Percentiles rank a stretch among this genome's conserved stretches.
Evolutionary conservation across 2,797 vertebrate genomes (phyloP).

Genomic region (Etheostoma nigrum): DNA sequence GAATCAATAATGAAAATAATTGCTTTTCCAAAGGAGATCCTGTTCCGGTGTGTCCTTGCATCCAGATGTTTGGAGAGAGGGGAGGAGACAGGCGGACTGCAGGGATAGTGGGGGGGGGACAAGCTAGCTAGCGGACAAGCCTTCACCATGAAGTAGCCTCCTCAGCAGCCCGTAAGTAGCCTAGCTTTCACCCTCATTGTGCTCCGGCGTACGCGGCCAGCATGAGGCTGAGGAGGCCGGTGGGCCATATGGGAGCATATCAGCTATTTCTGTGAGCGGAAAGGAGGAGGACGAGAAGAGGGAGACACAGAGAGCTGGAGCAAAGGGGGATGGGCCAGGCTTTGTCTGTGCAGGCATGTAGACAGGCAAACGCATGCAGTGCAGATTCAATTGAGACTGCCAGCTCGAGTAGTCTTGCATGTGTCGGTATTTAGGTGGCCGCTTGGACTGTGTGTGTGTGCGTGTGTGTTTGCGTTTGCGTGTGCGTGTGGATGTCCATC

Average conservation of each 20-base stretch:
- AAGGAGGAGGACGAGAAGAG: conserved; percentile 12
- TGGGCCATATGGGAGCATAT: conserved; percentile 69
- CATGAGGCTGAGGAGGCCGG: conserved; percentile 4
- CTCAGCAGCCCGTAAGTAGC: conserved; percentile 72
- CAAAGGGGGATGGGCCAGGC: conserved; percentile 68
- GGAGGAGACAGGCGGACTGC: conserved; percentile 16
- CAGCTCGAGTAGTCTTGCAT: conserved; percentile 12
- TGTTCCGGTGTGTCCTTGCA: background rate
- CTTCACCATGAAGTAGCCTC: conserved; percentile 57
- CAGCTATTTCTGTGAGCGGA: conserved; percentile 41
- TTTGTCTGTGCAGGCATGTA: conserved; percentile 59
- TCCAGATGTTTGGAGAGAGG: conserved; percentile 48
- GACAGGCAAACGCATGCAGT: conserved; percentile 29
- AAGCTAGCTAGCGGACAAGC: conserved; percentile 48
- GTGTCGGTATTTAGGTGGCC: conserved; percentile 27
- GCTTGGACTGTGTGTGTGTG: conserved; percentile 8
- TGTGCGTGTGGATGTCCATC: background rate
- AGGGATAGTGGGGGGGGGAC: conserved; percentile 7
- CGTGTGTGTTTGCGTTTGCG: background rate
- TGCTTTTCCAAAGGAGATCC: background rate
- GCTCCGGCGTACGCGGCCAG: background rate
- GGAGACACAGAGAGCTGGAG: conserved; percentile 21
- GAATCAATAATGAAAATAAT: background rate
- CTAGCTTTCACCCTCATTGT: conserved; percentile 30
- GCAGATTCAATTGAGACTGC: conserved; percentile 5